Percentiles rank a stretch among this genome's conserved stretches.
Evolutionary conservation across 2,888 invertebrate genomes (phyloP).

Genomic region (Beris chalybata): DNA sequence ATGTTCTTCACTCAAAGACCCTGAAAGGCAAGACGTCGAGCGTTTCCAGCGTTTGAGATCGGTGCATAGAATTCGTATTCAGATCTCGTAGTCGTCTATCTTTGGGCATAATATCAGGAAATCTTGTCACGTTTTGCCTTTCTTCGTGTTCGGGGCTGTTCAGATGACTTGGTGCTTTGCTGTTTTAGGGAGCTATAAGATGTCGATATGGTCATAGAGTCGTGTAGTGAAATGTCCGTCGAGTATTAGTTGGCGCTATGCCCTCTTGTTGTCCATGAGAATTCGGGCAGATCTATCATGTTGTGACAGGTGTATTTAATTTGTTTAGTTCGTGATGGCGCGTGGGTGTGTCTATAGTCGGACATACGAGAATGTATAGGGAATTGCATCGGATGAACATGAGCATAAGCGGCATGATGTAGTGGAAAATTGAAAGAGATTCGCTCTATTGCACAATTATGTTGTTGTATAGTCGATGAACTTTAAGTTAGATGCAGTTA

Average conservation of each 20-base stretch:
- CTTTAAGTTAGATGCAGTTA: too few species aligned
- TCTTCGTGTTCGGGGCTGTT: slow-evolving; percentile 17
- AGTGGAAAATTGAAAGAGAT: not conserved
- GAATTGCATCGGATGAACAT: not conserved
- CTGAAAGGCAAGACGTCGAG: too few species aligned
- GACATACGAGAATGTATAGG: not conserved
- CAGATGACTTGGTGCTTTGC: not conserved
- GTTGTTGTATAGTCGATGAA: too few species aligned
- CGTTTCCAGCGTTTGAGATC: slow-evolving; percentile 1
- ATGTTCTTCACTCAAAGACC: too few species aligned
- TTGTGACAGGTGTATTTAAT: slow-evolving; percentile 40
- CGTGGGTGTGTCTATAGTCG: slow-evolving; percentile 30
- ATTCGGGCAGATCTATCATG: slow-evolving; percentile 36
- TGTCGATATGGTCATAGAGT: not conserved
- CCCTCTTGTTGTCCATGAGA: slow-evolving; percentile 17
- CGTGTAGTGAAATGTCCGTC: not conserved
- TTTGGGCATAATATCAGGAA: slow-evolving; percentile 19
- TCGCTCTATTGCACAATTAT: too few species aligned
- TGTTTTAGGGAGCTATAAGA: not conserved
- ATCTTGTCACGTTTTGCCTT: slow-evolving; percentile 37
- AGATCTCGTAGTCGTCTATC: slow-evolving; percentile 29
- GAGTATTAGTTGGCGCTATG: slow-evolving; percentile 14
- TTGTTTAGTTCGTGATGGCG: slow-evolving; percentile 39
- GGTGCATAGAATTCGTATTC: slow-evolving; percentile 35
- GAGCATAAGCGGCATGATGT: not conserved